Base-by-base conservation (phyloP, 2,888 invertebrate species). In the Drosophila putrida region DNA sequence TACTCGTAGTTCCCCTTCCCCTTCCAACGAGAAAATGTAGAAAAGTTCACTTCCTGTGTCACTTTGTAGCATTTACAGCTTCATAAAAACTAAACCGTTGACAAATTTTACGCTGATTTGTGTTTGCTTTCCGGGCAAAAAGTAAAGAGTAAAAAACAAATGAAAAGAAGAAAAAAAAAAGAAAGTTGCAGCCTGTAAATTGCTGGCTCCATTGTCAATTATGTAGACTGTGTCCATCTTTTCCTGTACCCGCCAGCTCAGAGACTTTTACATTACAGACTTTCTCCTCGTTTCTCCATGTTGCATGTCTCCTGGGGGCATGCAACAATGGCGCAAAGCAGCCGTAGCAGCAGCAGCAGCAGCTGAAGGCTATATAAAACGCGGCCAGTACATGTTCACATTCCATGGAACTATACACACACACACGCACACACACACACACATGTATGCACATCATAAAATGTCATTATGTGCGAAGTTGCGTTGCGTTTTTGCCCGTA, bases 31-130 rank as follows among this genome's bases (percentile, higher is more conserved):
- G 47, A 47, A 49, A 46, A 2, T 8, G n/a, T n/a, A 25, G 47
- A 47, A 49, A 46, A 47, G 54, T 43, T 66, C 20, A 15, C 58
- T 74, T 78, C 65, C 74, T 35, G 67, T 43, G 47, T 47, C 65
- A 83, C 77, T 80, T 83, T 83, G 84, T 86, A 55, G 78, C 71
- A 54, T 81, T 86, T 81, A 83, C 71, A 70, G 77, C 77, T 64
- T 57, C 82, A 82, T 87, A 78, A 84, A 83, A 84, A 70, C 70
- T 65, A 69, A 75, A 68, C 54, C 62, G 76, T 77, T 87, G 79
- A 87, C 85, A 87, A 84, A 84, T 82, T 84, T 75, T 62, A 79
- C 87, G 75, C 88, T 79, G 84, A 87, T 83, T 87, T 84, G 65
- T 77, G 75, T 57, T 65, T 61, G 59, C 55, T 69, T 65, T 65